Evolutionary conservation across 2,797 vertebrate species (phyloP).

Genomic region (Pseudotriccus pelzelni): DNA sequence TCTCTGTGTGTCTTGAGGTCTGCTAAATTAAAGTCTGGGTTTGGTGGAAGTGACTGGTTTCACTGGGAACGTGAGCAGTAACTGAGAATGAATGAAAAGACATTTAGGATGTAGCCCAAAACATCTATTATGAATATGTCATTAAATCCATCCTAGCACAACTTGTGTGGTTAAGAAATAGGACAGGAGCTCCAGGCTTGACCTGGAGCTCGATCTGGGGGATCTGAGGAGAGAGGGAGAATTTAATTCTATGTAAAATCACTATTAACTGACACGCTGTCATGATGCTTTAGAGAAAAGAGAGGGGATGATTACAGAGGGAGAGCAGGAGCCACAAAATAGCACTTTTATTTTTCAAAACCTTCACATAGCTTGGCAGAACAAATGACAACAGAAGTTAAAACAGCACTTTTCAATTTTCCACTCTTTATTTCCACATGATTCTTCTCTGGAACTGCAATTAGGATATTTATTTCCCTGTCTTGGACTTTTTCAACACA

Average conservation of each 20-base stretch:
- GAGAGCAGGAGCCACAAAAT: conserved; percentile 1
- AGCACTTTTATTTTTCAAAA: conserved; percentile 20
- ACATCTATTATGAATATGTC: not conserved
- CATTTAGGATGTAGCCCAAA: not conserved
- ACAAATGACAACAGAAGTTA: conserved; percentile 28
- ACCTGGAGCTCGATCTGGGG: not conserved
- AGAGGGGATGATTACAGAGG: not conserved
- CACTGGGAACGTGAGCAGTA: not conserved
- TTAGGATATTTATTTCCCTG: conserved; percentile 32
- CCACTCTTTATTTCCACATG: not conserved
- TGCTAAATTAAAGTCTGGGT: not conserved
- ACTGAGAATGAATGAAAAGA: not conserved
- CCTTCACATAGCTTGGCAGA: not conserved
- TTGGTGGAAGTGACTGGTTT: not conserved
- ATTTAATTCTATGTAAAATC: not conserved
- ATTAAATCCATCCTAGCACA: not conserved
- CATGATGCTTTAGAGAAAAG: not conserved
- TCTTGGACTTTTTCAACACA: not conserved
- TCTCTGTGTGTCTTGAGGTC: not conserved
- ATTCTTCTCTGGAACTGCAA: not conserved
- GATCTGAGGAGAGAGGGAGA: not conserved
- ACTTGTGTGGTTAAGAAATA: not conserved
- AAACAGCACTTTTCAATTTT: conserved; percentile 11
- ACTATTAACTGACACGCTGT: not conserved
- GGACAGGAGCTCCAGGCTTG: not conserved